Evolutionary conservation across 2,113 vertebrate species (phyloP).

Genomic region (Nesoenas mayeri): DNA sequence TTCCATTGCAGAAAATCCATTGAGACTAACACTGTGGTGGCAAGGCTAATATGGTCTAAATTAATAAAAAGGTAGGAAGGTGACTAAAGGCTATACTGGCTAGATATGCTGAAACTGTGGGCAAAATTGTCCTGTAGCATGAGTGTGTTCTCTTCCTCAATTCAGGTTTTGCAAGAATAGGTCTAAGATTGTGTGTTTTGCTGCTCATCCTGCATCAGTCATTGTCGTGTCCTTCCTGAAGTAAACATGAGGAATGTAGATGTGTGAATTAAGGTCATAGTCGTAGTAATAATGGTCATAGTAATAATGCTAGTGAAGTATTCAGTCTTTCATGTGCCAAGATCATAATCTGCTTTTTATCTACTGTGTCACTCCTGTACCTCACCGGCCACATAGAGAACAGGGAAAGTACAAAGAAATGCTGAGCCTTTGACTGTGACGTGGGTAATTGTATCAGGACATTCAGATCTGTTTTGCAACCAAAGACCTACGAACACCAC

Average conservation of each 20-base stretch:
- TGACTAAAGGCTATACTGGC: background rate
- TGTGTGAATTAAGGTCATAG: accelerated
- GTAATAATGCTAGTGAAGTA: background rate
- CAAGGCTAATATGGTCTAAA: background rate
- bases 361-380: background rate
- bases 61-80: background rate
- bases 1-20: background rate
- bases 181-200: background rate
- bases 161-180: background rate
- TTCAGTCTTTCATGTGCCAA: background rate
- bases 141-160: accelerated
- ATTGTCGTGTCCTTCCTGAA: accelerated
- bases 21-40: background rate
- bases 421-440: background rate
- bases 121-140: background rate
- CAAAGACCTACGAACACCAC: background rate
- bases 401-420: background rate
- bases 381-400: background rate
- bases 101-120: background rate
- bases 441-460: background rate
- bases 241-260: accelerated
- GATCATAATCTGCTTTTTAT: background rate
- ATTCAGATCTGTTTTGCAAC: background rate
- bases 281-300: accelerated
- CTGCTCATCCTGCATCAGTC: background rate